These are phyloP conservation scores for Saccostrea glomerata DNA, from an alignment of 1,140 invertebrate genomes.

Conservation along the genomic window DNA sequence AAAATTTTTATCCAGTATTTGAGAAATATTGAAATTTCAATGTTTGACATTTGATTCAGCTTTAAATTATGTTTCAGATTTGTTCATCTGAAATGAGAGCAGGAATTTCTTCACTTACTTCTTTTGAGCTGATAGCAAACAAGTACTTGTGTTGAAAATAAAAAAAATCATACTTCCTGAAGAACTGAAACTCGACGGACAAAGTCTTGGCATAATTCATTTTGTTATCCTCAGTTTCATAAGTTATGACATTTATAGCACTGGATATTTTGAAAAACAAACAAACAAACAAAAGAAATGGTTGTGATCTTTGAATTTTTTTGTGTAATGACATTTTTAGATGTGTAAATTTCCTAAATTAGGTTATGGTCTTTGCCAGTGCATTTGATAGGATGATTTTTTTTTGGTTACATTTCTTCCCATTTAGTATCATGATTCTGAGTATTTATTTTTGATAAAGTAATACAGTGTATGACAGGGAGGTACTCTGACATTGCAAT, in stretches of 20 bases:
- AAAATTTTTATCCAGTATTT: no score
- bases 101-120: conserved; percentile 9
- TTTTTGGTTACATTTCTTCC: neutral
- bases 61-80: no score
- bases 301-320: neutral
- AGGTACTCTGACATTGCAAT: neutral
- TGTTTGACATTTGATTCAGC: no score
- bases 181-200: neutral
- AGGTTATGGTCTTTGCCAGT: neutral
- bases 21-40: no score
- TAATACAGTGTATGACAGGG: neutral
- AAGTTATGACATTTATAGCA: neutral
- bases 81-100: neutral
- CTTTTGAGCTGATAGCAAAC: conserved; percentile 18
- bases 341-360: neutral
- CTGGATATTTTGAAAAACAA: neutral
- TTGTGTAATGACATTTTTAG: neutral
- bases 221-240: neutral
- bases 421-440: neutral
- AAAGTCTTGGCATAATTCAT: neutral
- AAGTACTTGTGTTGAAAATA: neutral
- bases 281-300: neutral
- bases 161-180: neutral
- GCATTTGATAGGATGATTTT: neutral
- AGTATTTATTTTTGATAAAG: neutral